These are phyloP conservation scores for Acronicta aceris DNA, from an alignment of 2,888 invertebrate species.

Conservation along the genomic window DNA sequence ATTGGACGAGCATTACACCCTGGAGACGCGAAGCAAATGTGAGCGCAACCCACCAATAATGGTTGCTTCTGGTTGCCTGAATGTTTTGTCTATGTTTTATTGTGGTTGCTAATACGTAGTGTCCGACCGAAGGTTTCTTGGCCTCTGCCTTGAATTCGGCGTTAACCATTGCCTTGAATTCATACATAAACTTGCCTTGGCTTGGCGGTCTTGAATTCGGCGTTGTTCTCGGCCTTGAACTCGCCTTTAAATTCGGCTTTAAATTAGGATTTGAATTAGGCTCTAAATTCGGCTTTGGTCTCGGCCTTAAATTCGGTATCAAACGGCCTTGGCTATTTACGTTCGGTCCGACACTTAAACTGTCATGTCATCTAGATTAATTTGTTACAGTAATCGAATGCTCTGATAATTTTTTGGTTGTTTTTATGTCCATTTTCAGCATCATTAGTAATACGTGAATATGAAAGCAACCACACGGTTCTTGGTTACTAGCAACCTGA, in stretches of 20 bases:
- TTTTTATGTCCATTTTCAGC: constrained; percentile 25
- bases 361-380: constrained; percentile 28
- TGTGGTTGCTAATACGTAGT: constrained; percentile 30
- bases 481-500: neutral
- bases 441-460: constrained; percentile 10
- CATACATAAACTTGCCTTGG: neutral
- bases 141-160: neutral
- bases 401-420: neutral
- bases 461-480: constrained; percentile 1
- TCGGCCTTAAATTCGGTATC: neutral
- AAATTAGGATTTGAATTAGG: no score
- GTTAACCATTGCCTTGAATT: neutral
- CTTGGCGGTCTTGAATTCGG: neutral
- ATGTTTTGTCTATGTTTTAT: constrained; percentile 16
- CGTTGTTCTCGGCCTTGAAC: no score
- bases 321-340: neutral
- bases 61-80: constrained; percentile 38
- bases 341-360: neutral
- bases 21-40: constrained; percentile 97
- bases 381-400: constrained; percentile 1
- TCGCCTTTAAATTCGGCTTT: no score
- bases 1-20: constrained; percentile 95
- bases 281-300: neutral
- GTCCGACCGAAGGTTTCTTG: neutral
- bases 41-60: constrained; percentile 75